Evolutionary conservation across 2,888 invertebrate species (phyloP), one percentile per base, ranked within the genome.

Genomic region (Punctoribates punctum): DNA sequence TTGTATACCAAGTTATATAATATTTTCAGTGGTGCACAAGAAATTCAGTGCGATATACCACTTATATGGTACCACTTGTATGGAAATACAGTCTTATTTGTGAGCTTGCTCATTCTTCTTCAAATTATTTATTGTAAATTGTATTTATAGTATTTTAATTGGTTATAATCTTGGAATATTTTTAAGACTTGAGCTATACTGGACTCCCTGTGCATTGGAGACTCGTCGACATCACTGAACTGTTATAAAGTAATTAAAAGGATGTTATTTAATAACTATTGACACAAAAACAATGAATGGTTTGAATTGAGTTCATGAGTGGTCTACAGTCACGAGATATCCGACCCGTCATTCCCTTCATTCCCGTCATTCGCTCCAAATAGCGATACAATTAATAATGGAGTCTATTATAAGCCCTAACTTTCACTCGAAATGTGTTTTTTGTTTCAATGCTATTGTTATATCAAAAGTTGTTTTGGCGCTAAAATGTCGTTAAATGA

Each of bases 311-410:
- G 65, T 67, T 67, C 65, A 67, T 67, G 34, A n/a, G 38, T 67
- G 65, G 13, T n/a, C 65, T 67, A 23, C 11, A 38, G 29, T 67
- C 65, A 67, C 65, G 65, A 67, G 65, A 34, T 38, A 38, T 67
- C 15, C 20, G 27, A 11, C 27, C 15, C 29, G 17, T 60, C 27
- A 60, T 27, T 60, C 23, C 29, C 25, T 60, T 29, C 17, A 57
- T n/a, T 13, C 23, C 8, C 25, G 13, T 57, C 25, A 57, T 25
- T 57, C 25, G 57, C 20, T 57, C 57, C 13, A 57, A 57, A 25
- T 57, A 57, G 23, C 25, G 11, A 57, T 4, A 57, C 23, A 27
- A 60, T 27, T 27, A 25, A 25, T 8, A 23, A 57, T 57, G 1
- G 13, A 23, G 9, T 57, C 60, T 60, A 60, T 60, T 29, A 60